Evolutionary conservation across 2,113 vertebrate genomes (phyloP), one percentile per base, ranked within the genome.

Genomic region (Saccopteryx leptura): DNA sequence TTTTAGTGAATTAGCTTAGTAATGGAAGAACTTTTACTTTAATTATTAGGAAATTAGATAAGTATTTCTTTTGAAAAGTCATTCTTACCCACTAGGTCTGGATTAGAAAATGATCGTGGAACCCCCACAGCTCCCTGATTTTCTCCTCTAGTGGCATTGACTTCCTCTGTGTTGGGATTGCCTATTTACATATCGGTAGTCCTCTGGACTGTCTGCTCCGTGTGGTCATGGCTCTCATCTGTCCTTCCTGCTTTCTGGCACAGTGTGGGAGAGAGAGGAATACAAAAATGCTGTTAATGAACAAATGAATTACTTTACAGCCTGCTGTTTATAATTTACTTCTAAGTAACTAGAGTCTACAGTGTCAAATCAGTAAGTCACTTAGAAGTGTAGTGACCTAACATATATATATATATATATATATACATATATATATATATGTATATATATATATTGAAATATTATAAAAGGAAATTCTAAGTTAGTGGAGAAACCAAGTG

Each of bases 11-110:
- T 2, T 23, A 81, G 13, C 17, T 90, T 96, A 68, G 26, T 88
- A 85, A 94, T 48, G 76, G 84, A 82, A 82, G 80, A 52, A 50
- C 56, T 83, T 83, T 87, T 23, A 83, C 93, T 96, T 93, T 21
- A 63, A 39, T 93, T 85, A 65, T 94, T 76, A 92, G 39, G 31
- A 17, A 94, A 28, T 71, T 95, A 96, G 21, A 8, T 82, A 93
- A 80, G 21, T 9, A 48, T 89, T 87, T 94, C n/a, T 88, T 93
- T 75, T 24, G 61, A 88, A 39, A 87, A 91, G 80, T 28, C 5
- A 31, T 48, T 61, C 50, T 96, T 69, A 23, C 15, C 24, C 11
- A 4, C 0, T 66, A 66, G 69, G 2, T 71, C 56, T 63, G 50
- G 9, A 31, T 81, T 85, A 76, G 23, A 74, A 58, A 79, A 9